Evolutionary conservation across 2,113 vertebrate species (phyloP).

Genomic region (Mohoua ochrocephala): DNA sequence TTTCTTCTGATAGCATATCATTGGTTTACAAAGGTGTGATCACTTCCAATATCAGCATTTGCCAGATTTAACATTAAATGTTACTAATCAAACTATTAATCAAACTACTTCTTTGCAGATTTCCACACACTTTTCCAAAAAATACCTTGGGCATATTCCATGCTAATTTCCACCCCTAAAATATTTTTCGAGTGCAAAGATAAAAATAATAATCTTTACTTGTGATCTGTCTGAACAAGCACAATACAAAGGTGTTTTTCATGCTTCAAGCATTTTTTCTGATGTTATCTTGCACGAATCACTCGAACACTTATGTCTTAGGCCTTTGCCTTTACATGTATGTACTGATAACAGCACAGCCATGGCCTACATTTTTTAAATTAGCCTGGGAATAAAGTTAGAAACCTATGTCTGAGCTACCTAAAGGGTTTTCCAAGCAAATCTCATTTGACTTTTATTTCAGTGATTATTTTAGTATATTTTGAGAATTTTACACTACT

Average conservation of each 20-base stretch:
- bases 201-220: neutral
- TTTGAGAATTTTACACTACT: neutral
- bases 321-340: neutral
- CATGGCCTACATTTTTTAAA: neutral
- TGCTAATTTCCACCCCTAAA: neutral
- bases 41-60: neutral
- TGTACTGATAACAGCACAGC: neutral
- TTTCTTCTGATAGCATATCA: neutral
- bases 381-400: neutral
- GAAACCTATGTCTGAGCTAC: neutral
- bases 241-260: neutral
- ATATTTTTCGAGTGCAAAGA: neutral
- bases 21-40: neutral
- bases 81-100: neutral
- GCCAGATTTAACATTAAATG: neutral
- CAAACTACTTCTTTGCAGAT: neutral
- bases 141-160: neutral
- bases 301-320: neutral
- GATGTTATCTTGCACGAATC: neutral
- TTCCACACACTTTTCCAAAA: neutral
- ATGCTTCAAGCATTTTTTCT: neutral
- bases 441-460: neutral
- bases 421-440: neutral
- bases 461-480: neutral
- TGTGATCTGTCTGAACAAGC: neutral